These are phyloP conservation scores for Erethizon dorsatum DNA, from an alignment of 2,797 vertebrate species.

Conservation along the genomic window DNA sequence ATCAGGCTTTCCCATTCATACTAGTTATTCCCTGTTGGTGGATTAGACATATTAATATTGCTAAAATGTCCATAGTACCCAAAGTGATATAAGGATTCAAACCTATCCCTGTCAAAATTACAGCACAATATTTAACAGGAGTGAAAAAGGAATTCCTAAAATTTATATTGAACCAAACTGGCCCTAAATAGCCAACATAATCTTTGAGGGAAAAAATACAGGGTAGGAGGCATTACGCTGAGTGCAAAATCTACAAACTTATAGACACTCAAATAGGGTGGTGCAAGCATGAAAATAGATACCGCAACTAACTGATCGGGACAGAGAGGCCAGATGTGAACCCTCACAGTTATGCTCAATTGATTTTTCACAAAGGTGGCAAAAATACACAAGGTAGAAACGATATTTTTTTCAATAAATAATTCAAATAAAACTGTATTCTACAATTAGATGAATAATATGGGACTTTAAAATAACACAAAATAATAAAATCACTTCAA, in stretches of 20 bases:
- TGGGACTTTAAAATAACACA: not conserved
- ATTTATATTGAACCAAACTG: not conserved
- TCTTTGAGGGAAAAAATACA: not conserved
- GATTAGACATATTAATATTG: not conserved
- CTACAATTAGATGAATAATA: not conserved
- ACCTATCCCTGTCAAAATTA: not conserved
- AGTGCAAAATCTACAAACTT: not conserved
- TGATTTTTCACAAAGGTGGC: not conserved
- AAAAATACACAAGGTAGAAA: not conserved
- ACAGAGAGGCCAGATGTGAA: not conserved
- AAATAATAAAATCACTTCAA: not conserved
- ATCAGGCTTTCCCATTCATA: not conserved
- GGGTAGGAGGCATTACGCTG: not conserved
- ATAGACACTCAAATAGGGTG: not conserved
- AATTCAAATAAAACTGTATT: not conserved
- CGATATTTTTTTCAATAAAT: not conserved
- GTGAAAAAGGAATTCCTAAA: not conserved
- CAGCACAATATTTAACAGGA: not conserved
- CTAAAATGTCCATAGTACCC: not conserved
- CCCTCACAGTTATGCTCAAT: not conserved
- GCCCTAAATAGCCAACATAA: not conserved
- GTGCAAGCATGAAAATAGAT: not conserved
- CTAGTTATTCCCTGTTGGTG: not conserved
- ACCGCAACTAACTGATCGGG: not conserved
- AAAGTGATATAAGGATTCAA: not conserved